These are phyloP conservation scores for Eurytoma adleriae DNA, from an alignment of 2,888 invertebrate species.

Conservation along the genomic window DNA sequence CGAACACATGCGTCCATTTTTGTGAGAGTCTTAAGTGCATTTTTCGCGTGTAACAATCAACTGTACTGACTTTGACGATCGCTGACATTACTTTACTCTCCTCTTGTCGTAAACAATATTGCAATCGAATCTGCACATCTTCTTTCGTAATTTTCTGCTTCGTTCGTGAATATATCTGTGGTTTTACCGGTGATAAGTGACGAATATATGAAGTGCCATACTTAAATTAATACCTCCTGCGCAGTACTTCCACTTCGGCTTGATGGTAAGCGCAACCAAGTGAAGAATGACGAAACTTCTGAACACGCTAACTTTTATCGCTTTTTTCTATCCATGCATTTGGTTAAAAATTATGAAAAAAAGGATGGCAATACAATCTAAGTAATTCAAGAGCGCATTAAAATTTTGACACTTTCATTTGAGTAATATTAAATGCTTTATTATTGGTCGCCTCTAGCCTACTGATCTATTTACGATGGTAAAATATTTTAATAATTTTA, in stretches of 20 bases:
- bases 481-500: neutral
- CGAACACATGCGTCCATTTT: conserved; percentile 69
- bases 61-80: neutral
- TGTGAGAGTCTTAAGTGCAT: conserved; percentile 72
- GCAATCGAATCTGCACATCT: neutral
- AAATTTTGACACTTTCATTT: neutral
- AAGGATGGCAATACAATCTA: neutral
- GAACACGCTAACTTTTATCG: neutral
- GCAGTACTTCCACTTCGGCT: conserved; percentile 19
- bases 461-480: neutral
- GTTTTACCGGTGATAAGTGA: conserved; percentile 25
- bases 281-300: conserved; percentile 6
- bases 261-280: conserved; percentile 8
- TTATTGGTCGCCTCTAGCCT: neutral
- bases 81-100: neutral
- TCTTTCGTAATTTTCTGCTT: too few relatives aligned
- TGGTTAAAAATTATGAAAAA: conserved; percentile 27
- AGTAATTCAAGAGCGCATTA: too few relatives aligned
- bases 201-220: conserved; percentile 74
- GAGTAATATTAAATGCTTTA: conserved; percentile 2
- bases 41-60: conserved; percentile 42
- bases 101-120: neutral
- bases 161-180: too few relatives aligned
- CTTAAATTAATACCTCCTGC: conserved; percentile 48
- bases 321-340: conserved; percentile 33